Percentiles rank a stretch among this genome's conserved stretches.
phyloP scores from a whole-genome alignment of 2,113 vertebrate genomes.

The Mormyrus lacerda region DNA sequence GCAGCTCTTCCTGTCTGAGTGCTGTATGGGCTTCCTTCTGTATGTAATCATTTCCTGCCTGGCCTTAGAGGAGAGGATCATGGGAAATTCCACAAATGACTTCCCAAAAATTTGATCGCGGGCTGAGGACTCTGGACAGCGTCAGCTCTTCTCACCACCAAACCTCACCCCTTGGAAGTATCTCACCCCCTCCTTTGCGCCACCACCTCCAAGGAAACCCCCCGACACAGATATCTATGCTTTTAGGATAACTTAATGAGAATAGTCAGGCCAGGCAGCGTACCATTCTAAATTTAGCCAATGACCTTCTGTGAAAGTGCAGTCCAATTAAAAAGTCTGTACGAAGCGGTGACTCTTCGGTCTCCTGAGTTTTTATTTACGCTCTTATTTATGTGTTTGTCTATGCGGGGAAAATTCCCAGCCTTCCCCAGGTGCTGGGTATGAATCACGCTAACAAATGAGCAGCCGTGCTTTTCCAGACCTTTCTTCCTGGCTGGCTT shows the following conservation, averaged over 20 bases:
- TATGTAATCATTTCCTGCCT: background rate
- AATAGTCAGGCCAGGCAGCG: too few relatives aligned
- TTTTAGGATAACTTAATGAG: background rate
- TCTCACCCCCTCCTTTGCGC: background rate
- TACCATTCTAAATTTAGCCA: background rate
- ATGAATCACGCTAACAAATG: conserved; percentile 47
- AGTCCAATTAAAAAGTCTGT: conserved; percentile 15
- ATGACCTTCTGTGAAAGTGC: background rate
- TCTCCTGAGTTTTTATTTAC: background rate
- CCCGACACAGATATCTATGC: background rate
- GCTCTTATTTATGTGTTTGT: conserved; percentile 11
- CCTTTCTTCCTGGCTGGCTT: conserved; percentile 49
- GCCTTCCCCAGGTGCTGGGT: conserved; percentile 52
- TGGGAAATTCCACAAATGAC: conserved; percentile 8
- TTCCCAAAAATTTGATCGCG: background rate
- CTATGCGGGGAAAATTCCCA: conserved; percentile 22
- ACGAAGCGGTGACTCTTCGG: background rate
- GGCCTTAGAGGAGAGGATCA: background rate
- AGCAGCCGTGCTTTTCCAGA: conserved; percentile 47
- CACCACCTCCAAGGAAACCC: background rate
- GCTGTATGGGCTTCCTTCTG: background rate
- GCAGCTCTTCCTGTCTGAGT: background rate
- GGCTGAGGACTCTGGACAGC: background rate
- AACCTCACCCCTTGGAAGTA: background rate
- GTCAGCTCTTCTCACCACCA: background rate